A percentile compares a stretch with the other conserved stretches of the same genome.
Conservation (phyloP, 2,888 invertebrate genomes). For the Dolichopus griseipennis region DNA sequence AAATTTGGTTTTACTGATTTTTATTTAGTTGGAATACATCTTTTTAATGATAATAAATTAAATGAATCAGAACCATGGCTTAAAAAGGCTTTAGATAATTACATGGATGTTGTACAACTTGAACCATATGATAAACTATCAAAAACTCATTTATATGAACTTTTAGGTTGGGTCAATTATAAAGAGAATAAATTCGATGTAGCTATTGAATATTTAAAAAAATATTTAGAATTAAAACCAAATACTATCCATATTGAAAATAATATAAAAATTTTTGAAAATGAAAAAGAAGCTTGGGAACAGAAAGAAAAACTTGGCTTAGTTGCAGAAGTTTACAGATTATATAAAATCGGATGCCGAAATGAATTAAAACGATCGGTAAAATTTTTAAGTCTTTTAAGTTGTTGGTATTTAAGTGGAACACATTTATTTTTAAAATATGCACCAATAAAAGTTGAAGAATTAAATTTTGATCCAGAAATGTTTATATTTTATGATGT, state of each 20-base stretch:
- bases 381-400: not conserved
- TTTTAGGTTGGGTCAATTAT: not conserved
- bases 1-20: not conserved
- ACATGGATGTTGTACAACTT: not conserved
- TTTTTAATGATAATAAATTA: not conserved
- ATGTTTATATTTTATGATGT: slow-evolving; percentile 51
- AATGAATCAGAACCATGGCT: not conserved
- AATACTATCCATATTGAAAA: not conserved
- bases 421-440: not conserved
- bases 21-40: not conserved
- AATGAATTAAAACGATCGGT: not conserved
- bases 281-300: not conserved
- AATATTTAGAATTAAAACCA: not conserved
- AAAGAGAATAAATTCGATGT: not conserved
- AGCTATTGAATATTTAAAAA: not conserved
- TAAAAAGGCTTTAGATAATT: not conserved
- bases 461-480: slow-evolving; percentile 46
- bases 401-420: not conserved
- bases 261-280: not conserved
- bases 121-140: not conserved
- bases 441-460: slow-evolving; percentile 46
- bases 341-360: not conserved
- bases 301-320: not conserved
- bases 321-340: not conserved
- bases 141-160: not conserved